phyloP scores from a whole-genome alignment of 2,888 invertebrate genomes.

The Abrostola triplasia region DNA sequence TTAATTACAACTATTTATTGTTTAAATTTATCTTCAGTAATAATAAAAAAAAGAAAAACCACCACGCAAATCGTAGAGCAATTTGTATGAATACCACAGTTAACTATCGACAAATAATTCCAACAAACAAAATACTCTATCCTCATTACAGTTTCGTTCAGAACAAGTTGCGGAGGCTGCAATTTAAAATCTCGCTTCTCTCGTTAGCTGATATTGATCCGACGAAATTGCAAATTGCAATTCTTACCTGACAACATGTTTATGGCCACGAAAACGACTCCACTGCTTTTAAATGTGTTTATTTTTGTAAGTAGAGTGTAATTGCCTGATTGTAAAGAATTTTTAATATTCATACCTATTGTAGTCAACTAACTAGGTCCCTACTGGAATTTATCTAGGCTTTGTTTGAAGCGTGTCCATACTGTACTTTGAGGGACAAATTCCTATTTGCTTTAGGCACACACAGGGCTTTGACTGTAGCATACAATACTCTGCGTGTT shows the following conservation, averaged over 20 bases:
- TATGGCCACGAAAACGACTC: slow-evolving; percentile 29
- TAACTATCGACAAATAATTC: slow-evolving; percentile 16
- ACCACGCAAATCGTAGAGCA: too few species aligned
- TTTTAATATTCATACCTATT: neutral
- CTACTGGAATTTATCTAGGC: too few species aligned
- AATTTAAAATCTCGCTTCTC: slow-evolving; percentile 58
- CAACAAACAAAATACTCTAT: slow-evolving; percentile 41
- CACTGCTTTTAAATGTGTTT: slow-evolving; percentile 29
- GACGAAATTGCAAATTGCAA: slow-evolving; percentile 61
- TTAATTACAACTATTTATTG: too few species aligned
- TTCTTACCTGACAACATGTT: slow-evolving; percentile 46
- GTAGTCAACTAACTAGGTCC: too few species aligned
- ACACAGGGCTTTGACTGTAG: too few species aligned
- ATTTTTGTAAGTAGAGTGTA: slow-evolving; percentile 20
- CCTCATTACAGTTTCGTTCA: slow-evolving; percentile 28
- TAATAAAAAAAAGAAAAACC: too few species aligned
- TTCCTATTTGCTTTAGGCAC: too few species aligned
- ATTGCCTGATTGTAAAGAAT: neutral
- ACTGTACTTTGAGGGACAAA: too few species aligned
- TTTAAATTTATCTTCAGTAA: too few species aligned
- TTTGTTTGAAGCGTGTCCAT: too few species aligned
- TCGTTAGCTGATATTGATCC: slow-evolving; percentile 62
- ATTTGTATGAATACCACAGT: neutral
- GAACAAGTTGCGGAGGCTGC: slow-evolving; percentile 33
- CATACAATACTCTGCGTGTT: too few species aligned